Evolutionary conservation across 2,797 vertebrate species (phyloP), one percentile per base, ranked within the genome.

Genomic region (Psittacula echo): DNA sequence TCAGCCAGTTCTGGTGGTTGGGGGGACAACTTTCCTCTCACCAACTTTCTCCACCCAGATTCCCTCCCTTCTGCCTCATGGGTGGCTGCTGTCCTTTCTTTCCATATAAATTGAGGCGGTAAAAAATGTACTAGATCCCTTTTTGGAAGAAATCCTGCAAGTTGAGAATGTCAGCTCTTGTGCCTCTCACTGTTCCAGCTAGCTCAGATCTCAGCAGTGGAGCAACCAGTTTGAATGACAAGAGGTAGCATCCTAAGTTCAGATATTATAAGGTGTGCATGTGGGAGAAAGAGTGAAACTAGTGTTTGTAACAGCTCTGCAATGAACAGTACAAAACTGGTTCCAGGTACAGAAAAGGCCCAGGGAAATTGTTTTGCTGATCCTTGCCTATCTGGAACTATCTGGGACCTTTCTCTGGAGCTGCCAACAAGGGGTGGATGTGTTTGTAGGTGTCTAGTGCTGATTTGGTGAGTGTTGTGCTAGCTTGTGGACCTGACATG

Each of bases 191-290:
- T 79, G 83, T 77, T 79, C 68, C 48, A 79, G 53, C 60, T 48
- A 56, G 41, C 51, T 82, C 48, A 89, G 41, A 54, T 75, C 73
- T 66, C 42, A 92, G 84, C 48, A 70, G 61, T 6, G 11, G 84
- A 91, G 75, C 66, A 85, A 67, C 56, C 70, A 71, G 70, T 76
- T 22, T 67, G 79, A 83, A 71, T 64, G 75, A 71, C 65, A 92
- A 83, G 76, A 78, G 37, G 48, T 89, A 62, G 66, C 34, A 80
- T 77, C 53, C 23, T 60, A 72, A 75, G 41, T 85, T 86, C 85
- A 88, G 42, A 45, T 39, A 45, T 26, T 77, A 26, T 41, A 73
- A 60, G 58, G 50, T 66, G 70, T 30, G 37, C 29, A 13, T 42
- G 56, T 77, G 61, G 37, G 65, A 68, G 60, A 82, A 84, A 78